A percentile compares a stretch with the other conserved stretches of the same genome.
Conservation (phyloP, 2,797 vertebrate genomes). For the Selene dorsalis region DNA sequence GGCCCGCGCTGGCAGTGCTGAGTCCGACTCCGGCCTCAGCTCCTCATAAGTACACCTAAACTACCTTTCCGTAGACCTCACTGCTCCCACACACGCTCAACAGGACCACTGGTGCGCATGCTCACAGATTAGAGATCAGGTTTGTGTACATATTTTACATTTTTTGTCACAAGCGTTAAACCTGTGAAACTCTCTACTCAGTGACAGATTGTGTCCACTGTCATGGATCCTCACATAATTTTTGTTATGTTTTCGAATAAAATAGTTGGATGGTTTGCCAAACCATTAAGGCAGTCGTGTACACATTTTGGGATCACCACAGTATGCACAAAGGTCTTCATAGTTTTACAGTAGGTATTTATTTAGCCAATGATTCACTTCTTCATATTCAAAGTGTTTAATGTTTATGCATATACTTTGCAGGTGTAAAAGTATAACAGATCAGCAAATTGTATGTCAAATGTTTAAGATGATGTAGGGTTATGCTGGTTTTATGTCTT, state of each 20-base stretch:
- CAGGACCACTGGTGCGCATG: background rate
- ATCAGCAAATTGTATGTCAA: background rate
- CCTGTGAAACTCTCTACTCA: constrained; percentile 6
- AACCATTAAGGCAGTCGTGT: constrained; percentile 6
- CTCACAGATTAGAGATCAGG: background rate
- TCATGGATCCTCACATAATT: background rate
- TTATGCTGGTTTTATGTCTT: constrained; percentile 9
- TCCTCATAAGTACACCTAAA: constrained; percentile 72
- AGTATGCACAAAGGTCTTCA: background rate
- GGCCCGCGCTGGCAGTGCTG: constrained; percentile 52
- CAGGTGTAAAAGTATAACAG: background rate
- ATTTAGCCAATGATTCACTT: constrained; percentile 45
- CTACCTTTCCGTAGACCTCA: background rate
- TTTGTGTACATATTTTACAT: constrained; percentile 1
- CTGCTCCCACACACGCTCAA: background rate
- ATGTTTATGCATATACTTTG: constrained; percentile 21
- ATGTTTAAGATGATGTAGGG: background rate
- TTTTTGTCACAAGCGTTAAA: background rate
- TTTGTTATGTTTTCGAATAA: constrained; percentile 27
- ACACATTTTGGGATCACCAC: background rate
- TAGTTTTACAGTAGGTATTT: constrained; percentile 36
- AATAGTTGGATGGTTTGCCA: constrained; percentile 40
- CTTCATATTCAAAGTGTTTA: constrained; percentile 40
- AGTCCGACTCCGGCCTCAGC: constrained; percentile 84
- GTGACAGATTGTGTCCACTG: background rate